A percentile compares a stretch with the other conserved stretches of the same genome.
phyloP scores from a whole-genome alignment of 2,888 invertebrate species.

The Latheticus oryzae region DNA sequence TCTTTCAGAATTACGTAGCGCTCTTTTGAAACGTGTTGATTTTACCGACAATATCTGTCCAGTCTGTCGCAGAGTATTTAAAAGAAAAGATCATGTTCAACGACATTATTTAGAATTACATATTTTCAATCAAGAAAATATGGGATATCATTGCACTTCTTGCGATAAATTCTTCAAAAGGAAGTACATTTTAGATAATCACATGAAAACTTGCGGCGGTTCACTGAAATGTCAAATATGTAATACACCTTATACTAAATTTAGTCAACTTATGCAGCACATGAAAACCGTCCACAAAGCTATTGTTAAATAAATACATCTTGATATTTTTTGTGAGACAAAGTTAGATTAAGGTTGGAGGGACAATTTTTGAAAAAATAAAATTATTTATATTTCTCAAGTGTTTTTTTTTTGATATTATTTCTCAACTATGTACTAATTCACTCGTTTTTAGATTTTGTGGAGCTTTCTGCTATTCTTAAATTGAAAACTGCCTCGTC shows the following conservation, averaged over 20 bases:
- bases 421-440: too few species aligned
- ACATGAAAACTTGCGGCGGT: constrained; percentile 50
- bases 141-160: constrained; percentile 49
- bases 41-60: constrained; percentile 53
- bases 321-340: constrained; percentile 2
- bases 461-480: constrained; percentile 9
- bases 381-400: not conserved
- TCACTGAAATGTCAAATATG: constrained; percentile 32
- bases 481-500: not conserved
- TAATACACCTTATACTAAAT: constrained; percentile 24
- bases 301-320: constrained; percentile 33
- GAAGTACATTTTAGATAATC: constrained; percentile 55
- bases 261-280: constrained; percentile 26
- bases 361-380: constrained; percentile 4
- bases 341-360: constrained; percentile 9
- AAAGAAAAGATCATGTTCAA: constrained; percentile 56
- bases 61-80: constrained; percentile 55
- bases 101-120: constrained; percentile 48
- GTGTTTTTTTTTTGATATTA: not conserved
- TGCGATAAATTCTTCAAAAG: constrained; percentile 55
- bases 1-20: constrained; percentile 43
- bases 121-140: constrained; percentile 42
- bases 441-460: constrained; percentile 23
- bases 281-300: constrained; percentile 42
- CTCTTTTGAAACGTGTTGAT: constrained; percentile 44